Conservation (phyloP, 2,797 vertebrate species). For the Hephaestus fuliginosus region DNA sequence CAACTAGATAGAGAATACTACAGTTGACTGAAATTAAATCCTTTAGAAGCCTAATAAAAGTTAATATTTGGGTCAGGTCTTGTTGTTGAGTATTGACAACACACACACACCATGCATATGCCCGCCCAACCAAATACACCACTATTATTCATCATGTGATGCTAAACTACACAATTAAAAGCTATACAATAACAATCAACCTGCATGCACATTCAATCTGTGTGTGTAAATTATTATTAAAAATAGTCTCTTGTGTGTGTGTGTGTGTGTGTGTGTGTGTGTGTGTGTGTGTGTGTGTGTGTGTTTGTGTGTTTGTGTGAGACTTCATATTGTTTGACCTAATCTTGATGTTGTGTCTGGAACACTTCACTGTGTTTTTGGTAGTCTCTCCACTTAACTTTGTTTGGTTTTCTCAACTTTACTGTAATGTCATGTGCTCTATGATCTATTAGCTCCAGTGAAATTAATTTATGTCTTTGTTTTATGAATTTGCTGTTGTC, state of each 20-base stretch:
- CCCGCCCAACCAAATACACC: conserved; percentile 14
- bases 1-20: not conserved
- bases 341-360: not conserved
- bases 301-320: too few relatives aligned
- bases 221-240: too few relatives aligned
- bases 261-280: conserved; percentile 18
- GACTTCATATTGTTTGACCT: not conserved
- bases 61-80: too few relatives aligned
- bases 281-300: not conserved
- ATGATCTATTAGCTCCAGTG: not conserved
- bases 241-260: too few relatives aligned
- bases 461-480: not conserved
- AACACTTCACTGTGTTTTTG: not conserved
- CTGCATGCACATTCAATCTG: conserved; percentile 55
- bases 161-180: conserved; percentile 44
- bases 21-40: not conserved
- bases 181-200: conserved; percentile 53
- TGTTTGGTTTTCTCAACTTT: not conserved
- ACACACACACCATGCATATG: conserved; percentile 35
- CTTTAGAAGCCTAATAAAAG: conserved; percentile 9
- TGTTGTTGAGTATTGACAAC: too few relatives aligned
- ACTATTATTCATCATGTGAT: conserved; percentile 33
- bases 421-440: not conserved
- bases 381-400: not conserved
- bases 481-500: not conserved